A percentile compares a stretch with the other conserved stretches of the same genome.
phyloP scores from a whole-genome alignment of 2,888 invertebrate genomes.

The Ditula angustiorana region DNA sequence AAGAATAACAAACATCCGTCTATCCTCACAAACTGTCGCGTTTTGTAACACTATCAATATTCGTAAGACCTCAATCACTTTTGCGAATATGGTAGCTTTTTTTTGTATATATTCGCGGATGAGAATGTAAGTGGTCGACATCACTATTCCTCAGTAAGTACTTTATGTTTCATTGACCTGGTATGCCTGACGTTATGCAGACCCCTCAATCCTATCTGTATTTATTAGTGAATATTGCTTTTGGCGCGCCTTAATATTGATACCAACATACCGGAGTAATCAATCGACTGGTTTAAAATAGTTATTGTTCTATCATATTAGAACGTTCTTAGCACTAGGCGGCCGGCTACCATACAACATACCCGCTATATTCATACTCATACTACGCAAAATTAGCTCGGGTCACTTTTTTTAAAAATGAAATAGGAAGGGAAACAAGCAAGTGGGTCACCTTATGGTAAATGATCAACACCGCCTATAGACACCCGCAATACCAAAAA shows the following conservation, averaged over 20 bases:
- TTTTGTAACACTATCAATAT: too few relatives aligned
- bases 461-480: too few relatives aligned
- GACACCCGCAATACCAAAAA: too few relatives aligned
- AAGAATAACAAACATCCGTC: too few relatives aligned
- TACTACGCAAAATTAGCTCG: too few relatives aligned
- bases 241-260: constrained; percentile 20
- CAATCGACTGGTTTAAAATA: constrained; percentile 13
- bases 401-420: too few relatives aligned
- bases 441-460: too few relatives aligned
- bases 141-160: neutral
- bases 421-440: too few relatives aligned
- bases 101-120: neutral
- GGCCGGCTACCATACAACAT: neutral
- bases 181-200: constrained; percentile 5
- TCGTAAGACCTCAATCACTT: too few relatives aligned
- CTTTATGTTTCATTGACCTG: constrained; percentile 1
- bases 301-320: neutral
- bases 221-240: constrained; percentile 28
- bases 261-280: constrained; percentile 20
- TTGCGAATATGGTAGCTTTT: too few relatives aligned
- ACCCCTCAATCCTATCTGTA: constrained; percentile 17
- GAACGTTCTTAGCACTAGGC: neutral
- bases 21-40: too few relatives aligned
- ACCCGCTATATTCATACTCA: too few relatives aligned
- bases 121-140: neutral